A percentile compares a stretch with the other conserved stretches of the same genome.
Evolutionary conservation across 2,113 vertebrate genomes (phyloP).

Genomic region (Gymnorhina tibicen): DNA sequence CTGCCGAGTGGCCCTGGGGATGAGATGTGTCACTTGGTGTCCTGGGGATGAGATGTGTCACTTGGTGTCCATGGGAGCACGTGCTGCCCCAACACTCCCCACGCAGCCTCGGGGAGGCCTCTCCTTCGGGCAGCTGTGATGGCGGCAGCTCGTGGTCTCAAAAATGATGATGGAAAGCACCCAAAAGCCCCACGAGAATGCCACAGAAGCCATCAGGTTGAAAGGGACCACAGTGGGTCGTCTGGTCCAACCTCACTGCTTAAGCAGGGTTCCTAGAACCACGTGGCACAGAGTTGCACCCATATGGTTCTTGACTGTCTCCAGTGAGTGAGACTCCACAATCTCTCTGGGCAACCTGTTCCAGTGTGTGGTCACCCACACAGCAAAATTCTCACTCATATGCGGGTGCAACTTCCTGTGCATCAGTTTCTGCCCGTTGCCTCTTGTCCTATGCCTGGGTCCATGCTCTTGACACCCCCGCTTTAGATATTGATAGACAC

Average conservation of each 20-base stretch:
- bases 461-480: background rate
- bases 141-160: rapidly evolving
- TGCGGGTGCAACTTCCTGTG: background rate
- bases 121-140: rapidly evolving
- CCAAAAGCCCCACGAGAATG: background rate
- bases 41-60: background rate
- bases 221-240: background rate
- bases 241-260: background rate
- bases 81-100: too few relatives aligned
- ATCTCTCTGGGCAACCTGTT: too few relatives aligned
- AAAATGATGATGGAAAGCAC: background rate
- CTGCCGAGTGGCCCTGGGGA: background rate
- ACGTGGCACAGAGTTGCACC: background rate
- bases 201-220: background rate
- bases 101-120: rapidly evolving
- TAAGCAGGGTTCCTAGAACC: background rate
- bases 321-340: background rate
- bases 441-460: background rate
- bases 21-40: background rate
- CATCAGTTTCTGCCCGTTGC: background rate
- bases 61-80: rapidly evolving
- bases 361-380: rapidly evolving
- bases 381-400: background rate
- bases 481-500: background rate
- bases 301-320: background rate